Percentiles rank a stretch among this genome's conserved stretches.
phyloP scores from a whole-genome alignment of 2,113 vertebrate genomes.

The Elaphurus davidianus region DNA sequence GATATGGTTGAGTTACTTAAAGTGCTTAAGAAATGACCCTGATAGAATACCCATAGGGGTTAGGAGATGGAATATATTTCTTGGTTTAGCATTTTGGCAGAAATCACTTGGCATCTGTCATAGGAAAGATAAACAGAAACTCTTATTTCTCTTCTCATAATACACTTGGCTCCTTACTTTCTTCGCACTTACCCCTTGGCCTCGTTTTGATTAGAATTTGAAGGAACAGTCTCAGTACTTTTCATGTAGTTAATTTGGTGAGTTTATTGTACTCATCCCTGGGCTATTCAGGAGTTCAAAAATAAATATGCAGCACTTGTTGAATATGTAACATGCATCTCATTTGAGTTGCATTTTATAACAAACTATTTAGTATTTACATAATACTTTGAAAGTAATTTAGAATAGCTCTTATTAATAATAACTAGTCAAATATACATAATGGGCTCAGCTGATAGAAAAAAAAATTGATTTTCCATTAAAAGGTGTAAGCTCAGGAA shows the following conservation, averaged over 20 bases:
- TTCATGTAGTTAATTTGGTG: background rate
- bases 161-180: background rate
- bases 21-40: background rate
- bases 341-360: conserved; percentile 7
- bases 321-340: conserved; percentile 16
- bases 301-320: conserved; percentile 34
- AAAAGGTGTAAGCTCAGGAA: background rate
- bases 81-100: conserved; percentile 34
- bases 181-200: background rate
- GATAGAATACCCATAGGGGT: background rate
- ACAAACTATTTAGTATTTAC: conserved; percentile 44
- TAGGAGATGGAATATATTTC: background rate
- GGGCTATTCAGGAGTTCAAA: background rate
- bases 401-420: conserved; percentile 1
- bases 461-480: background rate
- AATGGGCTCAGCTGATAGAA: background rate
- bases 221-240: background rate
- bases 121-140: background rate
- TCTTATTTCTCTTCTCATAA: conserved; percentile 23
- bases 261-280: background rate
- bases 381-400: background rate
- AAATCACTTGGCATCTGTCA: background rate
- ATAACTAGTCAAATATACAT: background rate
- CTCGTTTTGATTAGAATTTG: background rate
- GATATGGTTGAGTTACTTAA: background rate